Evolutionary conservation across 2,113 vertebrate genomes (phyloP).

Genomic region (Deroptyus accipitrinus): DNA sequence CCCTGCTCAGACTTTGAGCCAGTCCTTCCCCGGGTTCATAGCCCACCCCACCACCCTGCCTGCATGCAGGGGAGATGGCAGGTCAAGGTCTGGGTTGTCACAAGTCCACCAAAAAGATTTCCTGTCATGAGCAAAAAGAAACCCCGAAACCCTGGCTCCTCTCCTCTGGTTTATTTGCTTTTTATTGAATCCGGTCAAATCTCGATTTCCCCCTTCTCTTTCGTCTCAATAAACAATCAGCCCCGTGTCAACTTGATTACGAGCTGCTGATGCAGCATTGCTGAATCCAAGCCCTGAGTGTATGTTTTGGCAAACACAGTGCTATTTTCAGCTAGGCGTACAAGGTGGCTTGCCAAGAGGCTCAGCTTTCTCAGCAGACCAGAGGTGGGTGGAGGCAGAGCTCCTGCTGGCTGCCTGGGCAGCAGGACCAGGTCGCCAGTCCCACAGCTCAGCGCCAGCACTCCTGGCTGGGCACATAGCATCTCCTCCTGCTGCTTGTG

Average conservation of each 20-base stretch:
- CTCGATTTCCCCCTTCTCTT: not conserved
- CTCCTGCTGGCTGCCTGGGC: not conserved
- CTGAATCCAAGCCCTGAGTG: slow-evolving; percentile 42
- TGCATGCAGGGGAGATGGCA: not conserved
- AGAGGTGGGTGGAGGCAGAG: not conserved
- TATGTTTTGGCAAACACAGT: slow-evolving; percentile 50
- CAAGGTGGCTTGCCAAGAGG: slow-evolving; percentile 26
- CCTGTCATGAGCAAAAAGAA: not conserved
- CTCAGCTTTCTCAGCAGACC: not conserved
- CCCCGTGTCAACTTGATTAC: slow-evolving; percentile 35
- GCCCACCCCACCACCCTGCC: not conserved
- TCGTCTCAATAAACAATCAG: slow-evolving; percentile 42
- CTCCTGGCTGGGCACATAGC: fast-evolving
- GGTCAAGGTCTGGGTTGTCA: not conserved
- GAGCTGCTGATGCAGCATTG: slow-evolving; percentile 46
- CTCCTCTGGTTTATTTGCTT: not conserved
- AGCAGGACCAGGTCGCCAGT: not conserved
- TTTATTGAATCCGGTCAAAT: slow-evolving; percentile 14
- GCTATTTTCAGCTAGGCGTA: slow-evolving; percentile 9
- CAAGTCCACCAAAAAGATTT: not conserved
- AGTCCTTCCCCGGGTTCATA: not conserved
- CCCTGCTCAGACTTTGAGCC: not conserved
- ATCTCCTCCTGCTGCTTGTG: not conserved
- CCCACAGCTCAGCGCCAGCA: not conserved
- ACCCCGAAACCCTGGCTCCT: not conserved